Percentiles rank a stretch among this genome's conserved stretches.
These are phyloP conservation scores for Enteromius treurensis DNA, from an alignment of 2,797 vertebrate genomes.

Conservation along the genomic window DNA sequence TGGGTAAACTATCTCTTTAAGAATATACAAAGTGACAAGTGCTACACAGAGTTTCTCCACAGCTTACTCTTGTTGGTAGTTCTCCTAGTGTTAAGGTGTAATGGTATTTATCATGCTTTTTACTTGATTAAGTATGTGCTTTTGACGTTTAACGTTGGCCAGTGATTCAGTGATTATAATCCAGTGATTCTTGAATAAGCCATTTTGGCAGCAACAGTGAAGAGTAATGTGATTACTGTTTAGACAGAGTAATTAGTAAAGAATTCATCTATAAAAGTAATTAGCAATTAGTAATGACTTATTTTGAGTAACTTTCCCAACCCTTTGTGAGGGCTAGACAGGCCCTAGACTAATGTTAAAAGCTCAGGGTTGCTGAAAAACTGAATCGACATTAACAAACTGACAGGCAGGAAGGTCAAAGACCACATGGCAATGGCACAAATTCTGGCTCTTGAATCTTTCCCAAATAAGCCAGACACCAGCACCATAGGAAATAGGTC, in stretches of 20 bases:
- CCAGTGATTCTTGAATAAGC: conserved; percentile 2
- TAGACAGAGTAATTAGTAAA: conserved; percentile 16
- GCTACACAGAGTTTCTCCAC: background rate
- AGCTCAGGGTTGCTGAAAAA: background rate
- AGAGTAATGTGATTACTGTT: background rate
- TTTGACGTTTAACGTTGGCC: background rate
- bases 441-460: conserved; percentile 30
- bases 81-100: background rate
- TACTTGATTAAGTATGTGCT: background rate
- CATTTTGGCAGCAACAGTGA: background rate
- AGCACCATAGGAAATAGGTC: conserved; percentile 18
- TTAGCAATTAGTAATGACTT: background rate
- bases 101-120: background rate
- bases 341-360: background rate
- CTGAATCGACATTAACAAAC: conserved; percentile 23
- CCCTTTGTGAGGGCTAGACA: conserved; percentile 6
- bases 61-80: background rate
- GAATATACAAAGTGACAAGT: background rate
- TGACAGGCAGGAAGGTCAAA: conserved; percentile 49
- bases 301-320: background rate
- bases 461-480: conserved; percentile 41
- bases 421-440: conserved; percentile 44
- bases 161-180: background rate
- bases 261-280: background rate
- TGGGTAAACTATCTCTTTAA: background rate